phyloP scores from a whole-genome alignment of 2,797 vertebrate genomes.

The Helicolenus hilgendorfi region DNA sequence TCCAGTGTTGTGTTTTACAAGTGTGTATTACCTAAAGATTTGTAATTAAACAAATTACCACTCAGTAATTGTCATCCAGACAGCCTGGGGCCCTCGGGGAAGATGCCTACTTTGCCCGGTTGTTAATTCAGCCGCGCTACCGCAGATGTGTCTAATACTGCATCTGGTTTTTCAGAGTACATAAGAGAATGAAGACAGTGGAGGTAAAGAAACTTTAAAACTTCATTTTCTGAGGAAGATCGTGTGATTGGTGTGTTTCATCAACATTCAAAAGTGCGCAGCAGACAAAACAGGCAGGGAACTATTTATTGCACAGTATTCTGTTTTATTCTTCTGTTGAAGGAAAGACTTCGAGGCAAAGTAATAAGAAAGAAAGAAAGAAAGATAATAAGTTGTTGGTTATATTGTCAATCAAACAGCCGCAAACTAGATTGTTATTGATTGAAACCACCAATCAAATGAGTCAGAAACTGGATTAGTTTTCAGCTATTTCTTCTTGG shows the following conservation, averaged over 20 bases:
- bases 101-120: neutral
- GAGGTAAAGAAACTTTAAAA: neutral
- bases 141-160: neutral
- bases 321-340: neutral
- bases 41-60: neutral
- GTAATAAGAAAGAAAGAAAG: neutral
- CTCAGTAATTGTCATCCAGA: neutral
- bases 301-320: neutral
- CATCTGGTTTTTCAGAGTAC: neutral
- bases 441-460: constrained; percentile 2
- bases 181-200: neutral
- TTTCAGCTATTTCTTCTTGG: neutral
- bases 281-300: neutral
- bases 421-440: neutral
- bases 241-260: neutral
- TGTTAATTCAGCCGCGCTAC: neutral
- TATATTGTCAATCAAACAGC: neutral
- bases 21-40: neutral
- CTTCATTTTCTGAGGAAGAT: neutral
- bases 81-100: neutral
- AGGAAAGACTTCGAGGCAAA: neutral
- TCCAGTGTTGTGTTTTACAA: neutral
- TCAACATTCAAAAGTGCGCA: neutral
- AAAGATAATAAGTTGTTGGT: neutral
- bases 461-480: neutral